phyloP scores from a whole-genome alignment of 2,113 vertebrate genomes.

The Bufo bufo region DNA sequence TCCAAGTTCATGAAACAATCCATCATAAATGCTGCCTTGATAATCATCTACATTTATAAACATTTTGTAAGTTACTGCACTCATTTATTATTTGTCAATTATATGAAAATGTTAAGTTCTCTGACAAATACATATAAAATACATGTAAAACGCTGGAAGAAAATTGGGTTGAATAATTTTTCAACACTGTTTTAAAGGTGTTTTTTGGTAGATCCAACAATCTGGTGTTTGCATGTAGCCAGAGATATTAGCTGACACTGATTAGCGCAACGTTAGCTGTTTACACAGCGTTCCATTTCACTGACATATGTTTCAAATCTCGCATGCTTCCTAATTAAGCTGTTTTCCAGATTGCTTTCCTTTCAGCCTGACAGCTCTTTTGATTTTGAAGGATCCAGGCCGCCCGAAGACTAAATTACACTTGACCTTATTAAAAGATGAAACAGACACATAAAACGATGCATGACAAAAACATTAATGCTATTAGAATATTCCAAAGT shows the following conservation, averaged over 20 bases:
- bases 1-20: neutral
- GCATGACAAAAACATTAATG: conserved; percentile 60
- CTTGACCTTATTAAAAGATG: conserved; percentile 60
- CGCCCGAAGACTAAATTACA: conserved; percentile 57
- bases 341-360: conserved; percentile 60
- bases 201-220: conserved; percentile 10
- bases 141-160: neutral
- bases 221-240: conserved; percentile 33
- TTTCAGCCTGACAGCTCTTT: conserved; percentile 55
- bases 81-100: neutral
- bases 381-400: conserved; percentile 54
- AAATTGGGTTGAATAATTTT: neutral
- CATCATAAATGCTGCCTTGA: neutral
- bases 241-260: conserved; percentile 40
- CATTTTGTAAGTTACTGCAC: neutral
- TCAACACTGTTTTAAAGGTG: neutral
- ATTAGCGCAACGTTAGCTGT: conserved; percentile 55
- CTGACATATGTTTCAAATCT: conserved; percentile 40
- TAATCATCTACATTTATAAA: neutral
- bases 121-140: neutral
- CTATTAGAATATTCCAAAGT: conserved; percentile 58
- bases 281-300: conserved; percentile 49
- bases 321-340: conserved; percentile 56
- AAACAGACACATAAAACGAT: conserved; percentile 59
- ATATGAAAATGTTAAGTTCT: neutral